These are phyloP conservation scores for Willisornis vidua DNA, from an alignment of 2,113 vertebrate species.

Conservation along the genomic window DNA sequence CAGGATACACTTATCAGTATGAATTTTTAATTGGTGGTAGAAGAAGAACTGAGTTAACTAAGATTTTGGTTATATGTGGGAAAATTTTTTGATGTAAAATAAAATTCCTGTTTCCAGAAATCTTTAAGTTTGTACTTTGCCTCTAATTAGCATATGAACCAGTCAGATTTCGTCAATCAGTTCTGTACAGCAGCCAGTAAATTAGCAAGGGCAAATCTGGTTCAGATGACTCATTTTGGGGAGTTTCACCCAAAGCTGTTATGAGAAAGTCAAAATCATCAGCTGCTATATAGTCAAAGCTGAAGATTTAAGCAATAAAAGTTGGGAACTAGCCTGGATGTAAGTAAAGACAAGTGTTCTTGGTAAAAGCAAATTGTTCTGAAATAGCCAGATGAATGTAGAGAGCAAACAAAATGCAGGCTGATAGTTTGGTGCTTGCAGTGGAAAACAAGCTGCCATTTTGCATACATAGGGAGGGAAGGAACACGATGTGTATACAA, in stretches of 20 bases:
- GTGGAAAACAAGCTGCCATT: not conserved
- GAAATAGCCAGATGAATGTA: not conserved
- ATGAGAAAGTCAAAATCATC: slow-evolving; percentile 2
- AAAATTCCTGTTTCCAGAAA: not conserved
- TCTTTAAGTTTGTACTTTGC: not conserved
- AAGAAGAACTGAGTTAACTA: not conserved
- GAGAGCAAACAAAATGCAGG: not conserved
- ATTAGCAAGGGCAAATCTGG: slow-evolving; percentile 9
- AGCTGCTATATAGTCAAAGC: not conserved
- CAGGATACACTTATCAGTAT: not conserved
- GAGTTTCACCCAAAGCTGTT: not conserved
- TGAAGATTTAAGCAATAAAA: not conserved
- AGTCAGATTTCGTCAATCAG: not conserved
- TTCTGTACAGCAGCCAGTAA: not conserved
- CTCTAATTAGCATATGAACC: not conserved
- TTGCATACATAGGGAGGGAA: not conserved
- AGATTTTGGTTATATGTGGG: not conserved
- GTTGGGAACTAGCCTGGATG: not conserved
- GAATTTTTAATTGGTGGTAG: not conserved
- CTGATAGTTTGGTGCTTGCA: not conserved
- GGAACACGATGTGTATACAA: not conserved
- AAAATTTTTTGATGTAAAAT: not conserved
- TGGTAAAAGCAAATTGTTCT: not conserved
- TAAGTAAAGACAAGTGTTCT: not conserved
- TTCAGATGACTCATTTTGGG: slow-evolving; percentile 29